phyloP scores from a whole-genome alignment of 2,113 vertebrate genomes.

The Micronycteris hirsuta region DNA sequence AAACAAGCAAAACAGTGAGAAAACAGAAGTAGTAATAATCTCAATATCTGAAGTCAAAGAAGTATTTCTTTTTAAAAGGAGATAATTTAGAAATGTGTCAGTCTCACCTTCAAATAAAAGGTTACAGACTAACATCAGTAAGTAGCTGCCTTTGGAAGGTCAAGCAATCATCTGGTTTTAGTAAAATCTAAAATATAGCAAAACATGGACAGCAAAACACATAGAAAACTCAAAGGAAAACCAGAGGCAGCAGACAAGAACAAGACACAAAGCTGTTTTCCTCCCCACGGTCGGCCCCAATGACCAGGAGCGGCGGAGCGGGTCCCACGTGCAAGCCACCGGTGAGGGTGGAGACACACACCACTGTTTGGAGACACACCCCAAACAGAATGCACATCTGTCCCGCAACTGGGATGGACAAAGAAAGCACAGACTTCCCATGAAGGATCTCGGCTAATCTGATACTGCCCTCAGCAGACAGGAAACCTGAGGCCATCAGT shows the following conservation, averaged over 20 bases:
- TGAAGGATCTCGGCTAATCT: background rate
- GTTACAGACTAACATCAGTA: background rate
- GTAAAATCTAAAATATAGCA: conserved; percentile 24
- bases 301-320: background rate
- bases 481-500: background rate
- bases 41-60: background rate
- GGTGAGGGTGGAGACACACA: background rate
- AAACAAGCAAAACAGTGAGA: background rate
- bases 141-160: conserved; percentile 25
- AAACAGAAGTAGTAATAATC: background rate
- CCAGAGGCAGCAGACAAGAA: background rate
- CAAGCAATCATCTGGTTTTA: conserved; percentile 25
- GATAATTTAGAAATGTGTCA: background rate
- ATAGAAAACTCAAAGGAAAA: background rate
- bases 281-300: background rate
- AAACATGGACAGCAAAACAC: background rate
- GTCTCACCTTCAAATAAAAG: conserved; percentile 5
- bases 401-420: background rate
- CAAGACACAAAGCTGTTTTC: conserved; percentile 27
- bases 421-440: background rate
- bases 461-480: background rate
- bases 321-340: background rate
- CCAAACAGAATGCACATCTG: too few relatives aligned
- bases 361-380: too few relatives aligned
- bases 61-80: background rate